phyloP scores from a whole-genome alignment of 2,113 vertebrate genomes.

The Pterocles orientalis region DNA sequence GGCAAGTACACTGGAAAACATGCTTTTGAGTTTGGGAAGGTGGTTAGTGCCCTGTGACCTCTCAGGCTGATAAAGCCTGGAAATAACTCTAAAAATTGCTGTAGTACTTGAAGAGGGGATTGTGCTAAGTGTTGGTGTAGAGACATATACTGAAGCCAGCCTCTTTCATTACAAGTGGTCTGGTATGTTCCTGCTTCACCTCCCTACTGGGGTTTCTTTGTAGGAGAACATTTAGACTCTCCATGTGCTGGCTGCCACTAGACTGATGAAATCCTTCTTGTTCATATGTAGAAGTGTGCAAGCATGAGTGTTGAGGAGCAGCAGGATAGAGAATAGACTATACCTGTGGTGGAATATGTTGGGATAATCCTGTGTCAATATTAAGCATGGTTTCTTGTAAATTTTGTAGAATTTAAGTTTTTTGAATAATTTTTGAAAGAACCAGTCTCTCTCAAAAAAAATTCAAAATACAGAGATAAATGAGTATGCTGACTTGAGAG shows the following conservation, averaged over 20 bases:
- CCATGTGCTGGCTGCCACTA: accelerated
- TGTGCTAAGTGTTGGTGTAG: background rate
- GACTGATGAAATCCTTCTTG: background rate
- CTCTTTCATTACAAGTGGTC: background rate
- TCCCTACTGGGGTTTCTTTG: background rate
- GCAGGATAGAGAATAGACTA: background rate
- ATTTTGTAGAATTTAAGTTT: background rate
- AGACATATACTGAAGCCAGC: accelerated
- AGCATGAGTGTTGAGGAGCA: background rate
- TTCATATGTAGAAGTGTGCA: background rate
- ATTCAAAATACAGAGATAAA: background rate
- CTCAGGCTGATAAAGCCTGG: background rate
- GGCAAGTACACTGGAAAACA: background rate
- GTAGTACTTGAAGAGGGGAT: background rate
- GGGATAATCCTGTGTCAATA: background rate
- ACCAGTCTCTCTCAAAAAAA: background rate
- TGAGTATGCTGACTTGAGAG: background rate
- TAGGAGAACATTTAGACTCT: background rate
- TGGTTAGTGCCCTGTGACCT: background rate
- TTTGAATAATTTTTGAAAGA: background rate
- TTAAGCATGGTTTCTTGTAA: background rate
- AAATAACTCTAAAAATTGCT: background rate
- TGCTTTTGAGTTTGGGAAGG: background rate
- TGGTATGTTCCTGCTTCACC: background rate
- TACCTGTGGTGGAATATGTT: background rate